phyloP scores from a whole-genome alignment of 2,888 invertebrate genomes.

The Lamellibrachia satsuma region DNA sequence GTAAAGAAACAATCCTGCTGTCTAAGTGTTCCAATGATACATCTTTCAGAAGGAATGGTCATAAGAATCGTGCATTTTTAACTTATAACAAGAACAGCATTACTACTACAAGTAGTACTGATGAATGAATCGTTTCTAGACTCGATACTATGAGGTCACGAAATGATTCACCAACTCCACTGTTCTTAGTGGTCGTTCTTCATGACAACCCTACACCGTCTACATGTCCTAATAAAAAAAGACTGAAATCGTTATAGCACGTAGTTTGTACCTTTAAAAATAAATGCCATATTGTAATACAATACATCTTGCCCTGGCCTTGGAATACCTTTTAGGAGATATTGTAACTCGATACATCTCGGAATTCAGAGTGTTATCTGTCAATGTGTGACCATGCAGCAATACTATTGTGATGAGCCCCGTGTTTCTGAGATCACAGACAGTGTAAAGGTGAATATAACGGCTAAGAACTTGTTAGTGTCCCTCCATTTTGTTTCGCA shows the following conservation, averaged over 20 bases:
- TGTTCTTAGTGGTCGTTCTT: background rate
- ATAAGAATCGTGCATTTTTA: no score
- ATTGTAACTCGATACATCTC: background rate
- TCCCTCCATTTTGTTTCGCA: slow-evolving; percentile 17
- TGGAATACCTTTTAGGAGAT: background rate
- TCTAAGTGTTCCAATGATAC: no score
- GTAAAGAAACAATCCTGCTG: no score
- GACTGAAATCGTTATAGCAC: background rate
- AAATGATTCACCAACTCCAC: background rate
- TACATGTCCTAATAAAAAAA: background rate
- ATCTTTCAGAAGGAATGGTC: no score
- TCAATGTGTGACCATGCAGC: background rate
- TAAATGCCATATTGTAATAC: background rate
- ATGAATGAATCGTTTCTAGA: background rate
- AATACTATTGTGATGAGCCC: background rate
- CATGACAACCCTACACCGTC: background rate
- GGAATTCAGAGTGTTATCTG: background rate
- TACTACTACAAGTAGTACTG: background rate
- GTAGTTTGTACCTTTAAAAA: background rate
- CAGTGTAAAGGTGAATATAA: background rate
- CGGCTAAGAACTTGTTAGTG: background rate
- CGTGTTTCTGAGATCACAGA: background rate
- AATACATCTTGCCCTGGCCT: background rate
- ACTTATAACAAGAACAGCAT: no score
- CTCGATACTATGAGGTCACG: background rate